Percentiles rank a stretch among this genome's conserved stretches.
Conservation (phyloP, 2,797 vertebrate species). For the Halcyon leucocephala region DNA sequence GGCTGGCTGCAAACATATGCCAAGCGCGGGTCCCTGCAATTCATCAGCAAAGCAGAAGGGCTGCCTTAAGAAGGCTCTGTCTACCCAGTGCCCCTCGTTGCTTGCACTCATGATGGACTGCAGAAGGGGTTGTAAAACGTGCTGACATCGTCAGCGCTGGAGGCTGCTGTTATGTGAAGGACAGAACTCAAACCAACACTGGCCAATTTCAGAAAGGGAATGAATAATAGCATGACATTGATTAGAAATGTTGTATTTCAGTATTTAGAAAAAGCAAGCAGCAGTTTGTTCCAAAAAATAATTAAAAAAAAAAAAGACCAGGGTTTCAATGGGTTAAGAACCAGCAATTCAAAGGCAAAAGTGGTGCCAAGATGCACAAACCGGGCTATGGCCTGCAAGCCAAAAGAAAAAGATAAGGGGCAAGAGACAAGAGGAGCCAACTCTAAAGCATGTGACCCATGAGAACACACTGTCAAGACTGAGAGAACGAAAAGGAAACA, state of each 20-base stretch:
- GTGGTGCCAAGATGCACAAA: neutral
- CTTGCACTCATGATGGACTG: fast-evolving
- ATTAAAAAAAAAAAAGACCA: too few species aligned
- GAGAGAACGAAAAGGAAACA: neutral
- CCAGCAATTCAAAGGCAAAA: neutral
- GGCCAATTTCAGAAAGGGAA: neutral
- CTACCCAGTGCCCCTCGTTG: neutral
- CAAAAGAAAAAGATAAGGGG: neutral
- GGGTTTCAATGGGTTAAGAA: neutral
- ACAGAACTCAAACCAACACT: fast-evolving
- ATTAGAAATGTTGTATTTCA: neutral
- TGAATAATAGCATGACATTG: neutral
- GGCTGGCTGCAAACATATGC: neutral
- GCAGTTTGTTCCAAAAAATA: too few species aligned
- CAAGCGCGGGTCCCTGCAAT: fast-evolving
- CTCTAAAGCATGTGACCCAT: neutral
- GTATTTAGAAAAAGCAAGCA: neutral
- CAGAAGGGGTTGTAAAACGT: neutral
- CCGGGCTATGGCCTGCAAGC: neutral
- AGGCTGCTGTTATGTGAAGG: neutral
- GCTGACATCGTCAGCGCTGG: neutral
- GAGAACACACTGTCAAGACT: neutral
- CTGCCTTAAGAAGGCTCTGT: neutral
- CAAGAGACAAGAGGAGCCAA: neutral
- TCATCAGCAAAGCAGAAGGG: neutral